A percentile compares a stretch with the other conserved stretches of the same genome.
Evolutionary conservation across 2,113 vertebrate species (phyloP).

Genomic region (Opisthocomus hoazin): DNA sequence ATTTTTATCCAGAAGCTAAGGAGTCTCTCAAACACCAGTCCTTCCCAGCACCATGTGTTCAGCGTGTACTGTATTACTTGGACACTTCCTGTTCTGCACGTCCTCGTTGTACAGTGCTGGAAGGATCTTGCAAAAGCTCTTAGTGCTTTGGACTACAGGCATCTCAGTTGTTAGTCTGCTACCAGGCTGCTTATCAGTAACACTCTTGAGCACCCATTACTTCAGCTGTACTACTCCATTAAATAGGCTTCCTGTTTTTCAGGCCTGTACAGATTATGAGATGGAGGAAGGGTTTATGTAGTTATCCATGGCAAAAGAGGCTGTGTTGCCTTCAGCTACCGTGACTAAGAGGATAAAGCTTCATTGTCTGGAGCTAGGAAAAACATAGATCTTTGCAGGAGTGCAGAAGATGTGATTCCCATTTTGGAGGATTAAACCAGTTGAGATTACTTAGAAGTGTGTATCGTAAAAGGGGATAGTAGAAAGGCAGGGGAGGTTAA

Average conservation of each 20-base stretch:
- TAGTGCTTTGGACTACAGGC: conserved; percentile 15
- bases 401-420: neutral
- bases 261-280: neutral
- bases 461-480: accelerated
- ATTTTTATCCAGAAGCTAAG: neutral
- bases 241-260: conserved; percentile 25
- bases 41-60: neutral
- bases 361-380: neutral
- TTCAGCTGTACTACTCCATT: neutral
- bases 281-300: neutral
- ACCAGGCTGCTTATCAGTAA: conserved; percentile 1
- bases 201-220: neutral
- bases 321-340: neutral
- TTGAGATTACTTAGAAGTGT: neutral
- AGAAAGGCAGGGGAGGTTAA: neutral
- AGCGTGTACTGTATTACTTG: neutral
- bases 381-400: neutral
- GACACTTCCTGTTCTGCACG: neutral
- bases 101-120: neutral
- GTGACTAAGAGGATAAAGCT: neutral
- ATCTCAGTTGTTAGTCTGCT: neutral
- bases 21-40: neutral
- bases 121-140: neutral
- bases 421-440: neutral
- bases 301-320: neutral